Conservation (phyloP, 2,113 vertebrate genomes). For the Nothocercus nigrocapillus region DNA sequence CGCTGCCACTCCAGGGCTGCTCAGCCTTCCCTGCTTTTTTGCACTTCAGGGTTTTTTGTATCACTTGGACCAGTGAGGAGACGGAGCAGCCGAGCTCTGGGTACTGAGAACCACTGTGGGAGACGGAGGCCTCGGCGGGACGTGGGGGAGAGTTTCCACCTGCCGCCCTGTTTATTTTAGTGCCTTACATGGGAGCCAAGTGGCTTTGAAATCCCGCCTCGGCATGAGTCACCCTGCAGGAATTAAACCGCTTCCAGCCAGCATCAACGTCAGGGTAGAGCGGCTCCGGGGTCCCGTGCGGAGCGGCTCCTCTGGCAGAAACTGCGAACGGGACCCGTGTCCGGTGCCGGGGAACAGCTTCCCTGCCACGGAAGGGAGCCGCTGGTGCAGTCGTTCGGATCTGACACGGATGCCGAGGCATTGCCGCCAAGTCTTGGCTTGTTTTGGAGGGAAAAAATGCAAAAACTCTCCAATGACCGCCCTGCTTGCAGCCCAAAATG, state of each 20-base stretch:
- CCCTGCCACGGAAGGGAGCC: background rate
- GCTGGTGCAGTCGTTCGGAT: background rate
- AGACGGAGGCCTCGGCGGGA: background rate
- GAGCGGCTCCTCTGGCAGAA: background rate
- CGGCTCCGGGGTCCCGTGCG: background rate
- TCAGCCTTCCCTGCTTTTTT: too few species aligned
- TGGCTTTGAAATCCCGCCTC: slow-evolving; percentile 60
- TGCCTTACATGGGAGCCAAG: slow-evolving; percentile 69
- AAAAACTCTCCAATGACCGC: background rate
- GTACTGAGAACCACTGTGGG: background rate
- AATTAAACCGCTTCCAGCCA: slow-evolving; percentile 69
- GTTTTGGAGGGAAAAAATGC: too few species aligned
- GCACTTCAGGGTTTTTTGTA: too few species aligned
- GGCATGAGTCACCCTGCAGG: slow-evolving; percentile 48
- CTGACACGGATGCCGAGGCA: background rate
- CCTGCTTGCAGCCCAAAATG: background rate
- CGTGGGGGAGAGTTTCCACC: slow-evolving; percentile 70
- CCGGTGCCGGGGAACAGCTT: background rate
- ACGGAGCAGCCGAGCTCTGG: background rate
- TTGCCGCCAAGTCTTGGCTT: too few species aligned
- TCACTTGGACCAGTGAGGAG: slow-evolving; percentile 42
- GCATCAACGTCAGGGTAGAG: background rate
- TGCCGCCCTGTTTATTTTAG: slow-evolving; percentile 67
- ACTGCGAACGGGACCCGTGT: background rate
- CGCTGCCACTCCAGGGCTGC: too few species aligned